Evolutionary conservation across 2,888 invertebrate genomes (phyloP).

Genomic region (Archaeoteleia sp.): DNA sequence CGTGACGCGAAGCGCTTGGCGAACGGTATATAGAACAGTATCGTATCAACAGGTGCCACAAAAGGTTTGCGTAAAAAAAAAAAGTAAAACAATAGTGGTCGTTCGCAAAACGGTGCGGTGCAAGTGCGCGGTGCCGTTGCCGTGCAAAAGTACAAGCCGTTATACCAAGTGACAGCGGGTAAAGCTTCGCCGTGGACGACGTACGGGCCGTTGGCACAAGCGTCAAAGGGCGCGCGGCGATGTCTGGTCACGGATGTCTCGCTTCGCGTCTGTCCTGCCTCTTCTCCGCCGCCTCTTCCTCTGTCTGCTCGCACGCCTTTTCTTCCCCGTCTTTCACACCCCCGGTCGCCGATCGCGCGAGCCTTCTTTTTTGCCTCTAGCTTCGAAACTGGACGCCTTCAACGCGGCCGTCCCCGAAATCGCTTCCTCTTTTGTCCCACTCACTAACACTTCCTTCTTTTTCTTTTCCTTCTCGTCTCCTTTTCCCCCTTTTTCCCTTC

Average conservation of each 20-base stretch:
- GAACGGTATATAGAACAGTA: constrained; percentile 42
- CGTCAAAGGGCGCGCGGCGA: neutral
- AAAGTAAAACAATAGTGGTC: constrained; percentile 12
- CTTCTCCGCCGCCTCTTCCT: constrained; percentile 41
- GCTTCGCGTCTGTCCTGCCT: constrained; percentile 33
- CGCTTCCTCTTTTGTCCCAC: constrained; percentile 10
- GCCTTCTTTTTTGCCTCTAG: too few relatives aligned
- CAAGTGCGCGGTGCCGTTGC: constrained; percentile 7
- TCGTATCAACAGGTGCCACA: constrained; percentile 55
- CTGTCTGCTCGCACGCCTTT: constrained; percentile 38
- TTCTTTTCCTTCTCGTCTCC: neutral
- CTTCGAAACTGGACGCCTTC: too few relatives aligned
- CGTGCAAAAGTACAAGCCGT: constrained; percentile 7
- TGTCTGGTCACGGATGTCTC: constrained; percentile 21
- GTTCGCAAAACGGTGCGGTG: constrained; percentile 35
- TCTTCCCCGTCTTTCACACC: constrained; percentile 26
- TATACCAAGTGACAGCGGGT: neutral
- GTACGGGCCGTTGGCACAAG: neutral
- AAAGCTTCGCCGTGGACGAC: neutral
- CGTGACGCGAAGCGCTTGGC: constrained; percentile 34
- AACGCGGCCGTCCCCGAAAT: too few relatives aligned
- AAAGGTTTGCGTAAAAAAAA: constrained; percentile 51
- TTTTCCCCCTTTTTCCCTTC: neutral
- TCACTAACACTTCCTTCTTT: constrained; percentile 16
- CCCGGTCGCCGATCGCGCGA: constrained; percentile 12